Base-by-base conservation (phyloP, 2,113 vertebrate species). In the Chlorodrepanis virens region DNA sequence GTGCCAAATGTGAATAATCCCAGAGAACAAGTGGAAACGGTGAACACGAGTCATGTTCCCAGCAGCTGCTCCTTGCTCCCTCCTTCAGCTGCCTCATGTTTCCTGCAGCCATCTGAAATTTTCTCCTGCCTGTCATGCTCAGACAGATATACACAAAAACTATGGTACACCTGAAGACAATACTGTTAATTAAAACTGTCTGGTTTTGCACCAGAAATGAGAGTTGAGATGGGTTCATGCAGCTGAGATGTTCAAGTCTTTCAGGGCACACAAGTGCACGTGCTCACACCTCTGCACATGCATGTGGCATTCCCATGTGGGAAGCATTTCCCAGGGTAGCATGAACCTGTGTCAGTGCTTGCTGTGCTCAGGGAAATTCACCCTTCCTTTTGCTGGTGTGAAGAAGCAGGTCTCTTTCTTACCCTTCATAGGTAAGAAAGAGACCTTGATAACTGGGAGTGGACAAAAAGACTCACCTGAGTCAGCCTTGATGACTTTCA, bases 1-100 rank as follows among this genome's bases (percentile, higher is more conserved):
- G 21, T 96, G 94, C 90, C 95, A 95, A 69, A 88, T 33, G 75
- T 3, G 28, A 67, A 82, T 84, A 95, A 89, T 89, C 47, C 49
- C 68, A 52, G 53, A 79, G 92, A 93, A 61, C 59, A 77, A 96
- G 95, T 94, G 86, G 90, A 71, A 95, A 95, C 25, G 0, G 75
- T 74, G 84, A 78, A 53, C 52, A 29, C 3, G 1, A 75, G 76
- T 39, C 57, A 20, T 35, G 57, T 89, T 96, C 61, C 83, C 57
- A 91, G 87, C 94, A 94, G 77, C 95, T 93, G 84, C 57, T 92
- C 69, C 20, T 28, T 14, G 2, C 72, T 88, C 87, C 63, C 61
- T 83, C 37, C 44, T 88, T 81, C 86, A 79, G 33, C 83, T 82
- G 72, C 95, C 78, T 23, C 0, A 3, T 39, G 47, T 90, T 90